A percentile compares a stretch with the other conserved stretches of the same genome.
phyloP scores from a whole-genome alignment of 2,888 invertebrate species.

The Barypeithes pellucidus region DNA sequence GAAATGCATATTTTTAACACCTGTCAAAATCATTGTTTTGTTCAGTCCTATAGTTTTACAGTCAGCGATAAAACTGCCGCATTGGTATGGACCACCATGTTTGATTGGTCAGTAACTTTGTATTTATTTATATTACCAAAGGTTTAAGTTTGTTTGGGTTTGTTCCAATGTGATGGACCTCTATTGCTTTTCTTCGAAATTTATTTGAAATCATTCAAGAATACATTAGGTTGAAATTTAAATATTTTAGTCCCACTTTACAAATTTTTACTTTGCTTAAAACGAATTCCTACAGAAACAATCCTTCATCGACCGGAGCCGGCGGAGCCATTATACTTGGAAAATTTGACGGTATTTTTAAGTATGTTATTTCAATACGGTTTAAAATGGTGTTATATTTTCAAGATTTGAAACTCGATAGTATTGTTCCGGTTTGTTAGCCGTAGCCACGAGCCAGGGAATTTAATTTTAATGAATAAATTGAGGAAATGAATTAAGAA shows the following conservation, averaged over 20 bases:
- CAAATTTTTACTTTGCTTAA: not conserved
- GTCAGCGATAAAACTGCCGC: no score
- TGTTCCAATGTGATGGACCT: no score
- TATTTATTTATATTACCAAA: no score
- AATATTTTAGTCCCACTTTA: not conserved
- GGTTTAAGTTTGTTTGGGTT: no score
- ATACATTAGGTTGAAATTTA: no score
- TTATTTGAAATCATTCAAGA: no score
- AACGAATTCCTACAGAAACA: not conserved
- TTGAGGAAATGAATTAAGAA: conserved; percentile 48
- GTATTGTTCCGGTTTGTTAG: conserved; percentile 39
- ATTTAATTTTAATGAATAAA: conserved; percentile 43
- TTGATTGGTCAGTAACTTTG: no score
- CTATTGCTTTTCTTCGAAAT: no score
- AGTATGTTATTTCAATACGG: conserved; percentile 19
- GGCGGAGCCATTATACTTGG: not conserved
- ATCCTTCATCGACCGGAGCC: not conserved
- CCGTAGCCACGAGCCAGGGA: conserved; percentile 30
- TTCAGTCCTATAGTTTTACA: no score
- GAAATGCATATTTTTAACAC: no score
- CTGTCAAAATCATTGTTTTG: no score
- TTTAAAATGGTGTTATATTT: conserved; percentile 12
- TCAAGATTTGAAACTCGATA: conserved; percentile 32
- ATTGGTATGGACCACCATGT: no score
- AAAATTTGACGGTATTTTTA: not conserved